A percentile compares a stretch with the other conserved stretches of the same genome.
phyloP scores from a whole-genome alignment of 2,113 vertebrate species.

The Papio anubis region DNA sequence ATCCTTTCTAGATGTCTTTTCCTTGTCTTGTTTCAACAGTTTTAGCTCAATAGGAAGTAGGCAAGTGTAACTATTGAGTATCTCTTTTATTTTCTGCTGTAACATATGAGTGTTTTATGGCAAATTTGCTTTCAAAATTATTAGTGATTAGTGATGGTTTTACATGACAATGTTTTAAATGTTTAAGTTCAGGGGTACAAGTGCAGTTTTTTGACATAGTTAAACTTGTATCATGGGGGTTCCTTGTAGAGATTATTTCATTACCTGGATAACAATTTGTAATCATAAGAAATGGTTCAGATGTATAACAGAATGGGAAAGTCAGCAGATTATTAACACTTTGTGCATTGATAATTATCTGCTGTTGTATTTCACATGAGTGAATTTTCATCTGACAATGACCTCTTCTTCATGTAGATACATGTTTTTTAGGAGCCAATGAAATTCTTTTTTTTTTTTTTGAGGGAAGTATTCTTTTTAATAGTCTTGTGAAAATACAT shows the following conservation, averaged over 20 bases:
- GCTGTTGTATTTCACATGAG: not conserved
- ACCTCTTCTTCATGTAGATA: not conserved
- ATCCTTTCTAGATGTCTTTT: not conserved
- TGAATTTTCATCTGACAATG: too few relatives aligned
- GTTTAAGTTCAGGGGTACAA: too few relatives aligned
- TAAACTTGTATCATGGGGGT: too few relatives aligned
- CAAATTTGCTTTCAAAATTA: not conserved
- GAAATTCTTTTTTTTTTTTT: not conserved
- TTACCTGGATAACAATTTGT: not conserved
- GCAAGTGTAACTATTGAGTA: not conserved
- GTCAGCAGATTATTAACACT: not conserved
- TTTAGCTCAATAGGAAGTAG: not conserved
- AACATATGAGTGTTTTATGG: not conserved
- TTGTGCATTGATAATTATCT: not conserved
- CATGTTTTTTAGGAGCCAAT: not conserved
- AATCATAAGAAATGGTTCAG: not conserved
- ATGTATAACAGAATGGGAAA: not conserved
- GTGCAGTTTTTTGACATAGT: too few relatives aligned
- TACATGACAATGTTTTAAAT: too few relatives aligned
- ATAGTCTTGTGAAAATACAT: not conserved
- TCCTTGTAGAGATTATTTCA: too few relatives aligned
- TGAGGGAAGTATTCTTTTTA: not conserved
- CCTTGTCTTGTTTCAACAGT: not conserved
- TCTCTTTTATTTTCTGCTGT: not conserved
- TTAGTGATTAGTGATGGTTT: not conserved